phyloP scores from a whole-genome alignment of 2,113 vertebrate species.

The Heterocephalus glaber region DNA sequence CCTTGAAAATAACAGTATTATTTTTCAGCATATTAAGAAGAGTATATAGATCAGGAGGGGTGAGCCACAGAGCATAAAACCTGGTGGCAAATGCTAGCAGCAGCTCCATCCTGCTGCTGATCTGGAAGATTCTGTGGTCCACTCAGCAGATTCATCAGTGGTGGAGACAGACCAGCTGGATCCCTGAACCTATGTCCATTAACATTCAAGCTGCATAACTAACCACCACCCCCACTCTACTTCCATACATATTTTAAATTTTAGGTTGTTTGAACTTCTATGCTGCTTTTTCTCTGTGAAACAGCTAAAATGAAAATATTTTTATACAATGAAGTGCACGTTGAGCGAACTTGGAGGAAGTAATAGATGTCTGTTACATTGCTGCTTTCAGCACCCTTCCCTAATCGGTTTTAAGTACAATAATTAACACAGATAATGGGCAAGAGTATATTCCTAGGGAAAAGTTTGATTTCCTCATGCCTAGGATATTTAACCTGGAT shows the following conservation, averaged over 20 bases:
- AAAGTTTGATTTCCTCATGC: slow-evolving; percentile 61
- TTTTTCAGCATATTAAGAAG: neutral
- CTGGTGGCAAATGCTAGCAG: neutral
- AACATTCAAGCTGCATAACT: neutral
- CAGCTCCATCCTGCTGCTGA: neutral
- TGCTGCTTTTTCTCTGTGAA: slow-evolving; percentile 64
- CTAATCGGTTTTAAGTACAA: slow-evolving; percentile 59
- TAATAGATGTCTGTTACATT: slow-evolving; percentile 38
- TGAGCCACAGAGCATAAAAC: neutral
- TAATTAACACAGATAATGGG: slow-evolving; percentile 68
- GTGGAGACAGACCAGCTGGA: neutral
- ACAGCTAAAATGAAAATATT: slow-evolving; percentile 65
- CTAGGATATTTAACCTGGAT: slow-evolving; percentile 51
- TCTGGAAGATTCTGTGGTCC: neutral
- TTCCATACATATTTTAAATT: slow-evolving; percentile 49
- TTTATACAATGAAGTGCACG: slow-evolving; percentile 51
- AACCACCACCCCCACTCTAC: slow-evolving; percentile 4
- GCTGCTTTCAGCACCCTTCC: slow-evolving; percentile 54
- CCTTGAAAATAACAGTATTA: neutral
- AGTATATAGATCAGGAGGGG: neutral
- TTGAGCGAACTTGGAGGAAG: slow-evolving; percentile 57
- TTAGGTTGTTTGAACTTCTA: slow-evolving; percentile 65
- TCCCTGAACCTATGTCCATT: neutral
- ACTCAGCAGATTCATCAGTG: neutral
- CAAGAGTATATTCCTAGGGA: slow-evolving; percentile 35